These are phyloP conservation scores for Fulica atra DNA, from an alignment of 2,113 vertebrate genomes.

Conservation along the genomic window DNA sequence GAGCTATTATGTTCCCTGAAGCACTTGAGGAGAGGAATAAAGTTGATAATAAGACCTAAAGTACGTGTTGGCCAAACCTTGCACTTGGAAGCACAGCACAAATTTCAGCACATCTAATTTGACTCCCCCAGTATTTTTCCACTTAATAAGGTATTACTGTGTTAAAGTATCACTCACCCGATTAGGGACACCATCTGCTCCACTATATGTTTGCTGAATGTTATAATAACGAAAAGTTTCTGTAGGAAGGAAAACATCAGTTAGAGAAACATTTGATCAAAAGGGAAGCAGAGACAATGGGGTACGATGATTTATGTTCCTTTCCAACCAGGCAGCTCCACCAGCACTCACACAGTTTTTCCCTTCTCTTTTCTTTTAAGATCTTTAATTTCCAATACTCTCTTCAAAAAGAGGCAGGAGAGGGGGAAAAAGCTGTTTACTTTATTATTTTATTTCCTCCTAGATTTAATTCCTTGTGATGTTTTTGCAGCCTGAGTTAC, in stretches of 20 bases:
- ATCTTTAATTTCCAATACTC: background rate
- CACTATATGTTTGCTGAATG: conserved; percentile 92
- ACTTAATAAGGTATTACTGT: conserved; percentile 8
- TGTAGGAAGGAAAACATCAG: conserved; percentile 77
- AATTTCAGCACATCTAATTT: background rate
- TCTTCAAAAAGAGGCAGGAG: background rate
- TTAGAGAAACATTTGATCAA: conserved; percentile 36
- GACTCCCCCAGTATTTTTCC: conserved; percentile 1
- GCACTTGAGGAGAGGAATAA: background rate
- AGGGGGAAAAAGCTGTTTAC: background rate
- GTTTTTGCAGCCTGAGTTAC: conserved; percentile 20
- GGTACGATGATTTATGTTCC: background rate
- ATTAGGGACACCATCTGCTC: conserved; percentile 94
- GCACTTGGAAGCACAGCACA: background rate
- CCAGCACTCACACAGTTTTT: background rate
- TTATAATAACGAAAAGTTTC: conserved; percentile 94
- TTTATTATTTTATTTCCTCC: background rate
- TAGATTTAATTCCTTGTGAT: background rate
- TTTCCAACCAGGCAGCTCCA: background rate
- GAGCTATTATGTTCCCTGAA: background rate
- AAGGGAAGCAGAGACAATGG: conserved; percentile 13
- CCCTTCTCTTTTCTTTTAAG: background rate
- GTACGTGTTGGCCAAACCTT: background rate
- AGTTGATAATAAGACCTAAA: background rate
- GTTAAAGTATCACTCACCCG: conserved; percentile 86